A percentile compares a stretch with the other conserved stretches of the same genome.
These are phyloP conservation scores for Melitaea cinxia DNA, from an alignment of 1,140 invertebrate species.

Conservation along the genomic window DNA sequence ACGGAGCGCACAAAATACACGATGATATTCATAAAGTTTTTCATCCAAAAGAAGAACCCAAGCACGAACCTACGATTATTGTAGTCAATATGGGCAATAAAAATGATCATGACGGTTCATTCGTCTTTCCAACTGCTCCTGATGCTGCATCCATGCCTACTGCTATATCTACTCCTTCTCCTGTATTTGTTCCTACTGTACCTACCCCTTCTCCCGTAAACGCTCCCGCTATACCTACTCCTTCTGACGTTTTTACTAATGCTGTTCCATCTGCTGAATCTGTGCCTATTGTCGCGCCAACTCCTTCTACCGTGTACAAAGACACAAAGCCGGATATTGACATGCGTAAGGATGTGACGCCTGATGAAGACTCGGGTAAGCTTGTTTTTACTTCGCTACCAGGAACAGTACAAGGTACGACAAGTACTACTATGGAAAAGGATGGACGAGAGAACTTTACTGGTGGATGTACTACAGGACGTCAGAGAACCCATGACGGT, in stretches of 20 bases:
- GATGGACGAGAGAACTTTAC: conserved; percentile 55
- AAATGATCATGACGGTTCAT: not conserved
- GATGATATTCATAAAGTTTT: conserved; percentile 27
- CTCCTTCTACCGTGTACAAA: no score
- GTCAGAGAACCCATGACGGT: conserved; percentile 51
- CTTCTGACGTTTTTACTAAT: not conserved
- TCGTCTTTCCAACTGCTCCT: conserved; percentile 18
- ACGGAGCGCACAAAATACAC: conserved; percentile 26
- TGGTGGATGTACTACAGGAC: conserved; percentile 54
- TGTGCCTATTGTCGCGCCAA: no score
- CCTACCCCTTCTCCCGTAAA: no score
- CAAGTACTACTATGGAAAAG: conserved; percentile 22
- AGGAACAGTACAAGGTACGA: no score
- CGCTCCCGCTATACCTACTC: conserved; percentile 2
- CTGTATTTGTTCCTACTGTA: no score
- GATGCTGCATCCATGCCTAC: no score
- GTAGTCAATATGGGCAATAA: not conserved
- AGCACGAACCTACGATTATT: conserved; percentile 1
- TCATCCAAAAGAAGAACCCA: conserved; percentile 2
- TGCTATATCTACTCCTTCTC: no score
- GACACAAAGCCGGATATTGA: no score
- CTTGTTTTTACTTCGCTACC: no score
- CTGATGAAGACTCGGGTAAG: no score
- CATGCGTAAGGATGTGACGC: no score
- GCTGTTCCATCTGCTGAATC: no score